Conservation (phyloP, 2,888 invertebrate genomes). For the Agriopis aurantiaria region DNA sequence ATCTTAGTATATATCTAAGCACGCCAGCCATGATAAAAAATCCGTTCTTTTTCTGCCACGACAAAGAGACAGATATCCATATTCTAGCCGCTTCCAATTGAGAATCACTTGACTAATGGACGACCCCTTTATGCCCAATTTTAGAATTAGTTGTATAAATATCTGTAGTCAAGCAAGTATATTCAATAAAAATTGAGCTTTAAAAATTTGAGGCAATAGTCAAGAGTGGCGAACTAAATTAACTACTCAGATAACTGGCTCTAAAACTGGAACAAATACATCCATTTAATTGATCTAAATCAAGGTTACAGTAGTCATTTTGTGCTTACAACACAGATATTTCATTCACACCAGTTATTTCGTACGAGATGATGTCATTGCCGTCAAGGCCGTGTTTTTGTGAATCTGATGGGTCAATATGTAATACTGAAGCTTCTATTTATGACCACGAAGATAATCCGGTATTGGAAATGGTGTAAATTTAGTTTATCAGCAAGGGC, state of each 20-base stretch:
- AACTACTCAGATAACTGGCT: conserved; percentile 6
- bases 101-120: too few relatives aligned
- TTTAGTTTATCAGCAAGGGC: too few relatives aligned
- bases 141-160: too few relatives aligned
- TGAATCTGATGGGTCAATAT: conserved; percentile 16
- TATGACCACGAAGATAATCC: conserved; percentile 20
- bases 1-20: too few relatives aligned
- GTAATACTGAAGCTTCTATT: conserved; percentile 22
- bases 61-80: too few relatives aligned
- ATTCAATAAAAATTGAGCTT: too few relatives aligned
- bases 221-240: conserved; percentile 1
- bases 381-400: conserved; percentile 46
- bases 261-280: conserved; percentile 26
- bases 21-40: too few relatives aligned
- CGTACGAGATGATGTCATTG: conserved; percentile 54
- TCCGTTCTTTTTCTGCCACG: too few relatives aligned
- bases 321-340: conserved; percentile 27
- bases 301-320: conserved; percentile 37
- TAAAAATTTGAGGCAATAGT: neutral
- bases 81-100: too few relatives aligned
- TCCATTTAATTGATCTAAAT: conserved; percentile 36
- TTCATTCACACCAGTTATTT: conserved; percentile 34
- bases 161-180: too few relatives aligned
- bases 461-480: conserved; percentile 7
- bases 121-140: too few relatives aligned